A percentile compares a stretch with the other conserved stretches of the same genome.
phyloP scores from a whole-genome alignment of 2,888 invertebrate genomes.

The Ganaspis brasiliensis region DNA sequence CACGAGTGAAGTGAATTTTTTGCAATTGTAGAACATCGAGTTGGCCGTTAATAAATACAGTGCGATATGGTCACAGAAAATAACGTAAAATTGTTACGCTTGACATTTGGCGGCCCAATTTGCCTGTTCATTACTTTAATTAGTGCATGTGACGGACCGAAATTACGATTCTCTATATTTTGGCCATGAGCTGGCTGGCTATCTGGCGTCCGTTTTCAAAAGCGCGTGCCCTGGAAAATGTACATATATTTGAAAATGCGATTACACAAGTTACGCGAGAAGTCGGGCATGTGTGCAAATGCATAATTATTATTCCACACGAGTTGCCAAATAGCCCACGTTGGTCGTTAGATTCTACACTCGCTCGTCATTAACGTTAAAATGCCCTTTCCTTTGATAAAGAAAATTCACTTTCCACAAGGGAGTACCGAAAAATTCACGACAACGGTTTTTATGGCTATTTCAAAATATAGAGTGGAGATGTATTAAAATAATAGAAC shows the following conservation, averaged over 20 bases:
- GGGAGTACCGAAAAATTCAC: neutral
- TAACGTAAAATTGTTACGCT: constrained; percentile 43
- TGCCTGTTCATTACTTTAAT: constrained; percentile 62
- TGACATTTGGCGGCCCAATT: constrained; percentile 50
- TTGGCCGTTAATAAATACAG: constrained; percentile 24
- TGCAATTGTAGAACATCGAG: constrained; percentile 18
- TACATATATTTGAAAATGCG: constrained; percentile 37
- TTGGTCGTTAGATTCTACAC: constrained; percentile 29
- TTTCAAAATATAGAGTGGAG: neutral
- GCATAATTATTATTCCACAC: constrained; percentile 35
- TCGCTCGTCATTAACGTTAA: constrained; percentile 34
- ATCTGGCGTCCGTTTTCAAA: constrained; percentile 14
- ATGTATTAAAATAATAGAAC: too few species aligned
- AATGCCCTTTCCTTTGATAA: constrained; percentile 12
- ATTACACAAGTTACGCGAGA: constrained; percentile 35
- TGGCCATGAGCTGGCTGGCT: neutral
- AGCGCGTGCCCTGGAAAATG: constrained; percentile 21
- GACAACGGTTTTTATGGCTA: neutral
- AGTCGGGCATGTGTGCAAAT: constrained; percentile 23
- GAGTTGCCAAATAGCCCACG: constrained; percentile 33
- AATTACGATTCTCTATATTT: constrained; percentile 49
- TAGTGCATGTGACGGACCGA: constrained; percentile 46
- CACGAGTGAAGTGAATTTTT: constrained; percentile 16
- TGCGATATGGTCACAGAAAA: neutral
- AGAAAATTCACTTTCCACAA: neutral